Evolutionary conservation across 2,113 vertebrate genomes (phyloP).

Genomic region (Microtus richardsoni): DNA sequence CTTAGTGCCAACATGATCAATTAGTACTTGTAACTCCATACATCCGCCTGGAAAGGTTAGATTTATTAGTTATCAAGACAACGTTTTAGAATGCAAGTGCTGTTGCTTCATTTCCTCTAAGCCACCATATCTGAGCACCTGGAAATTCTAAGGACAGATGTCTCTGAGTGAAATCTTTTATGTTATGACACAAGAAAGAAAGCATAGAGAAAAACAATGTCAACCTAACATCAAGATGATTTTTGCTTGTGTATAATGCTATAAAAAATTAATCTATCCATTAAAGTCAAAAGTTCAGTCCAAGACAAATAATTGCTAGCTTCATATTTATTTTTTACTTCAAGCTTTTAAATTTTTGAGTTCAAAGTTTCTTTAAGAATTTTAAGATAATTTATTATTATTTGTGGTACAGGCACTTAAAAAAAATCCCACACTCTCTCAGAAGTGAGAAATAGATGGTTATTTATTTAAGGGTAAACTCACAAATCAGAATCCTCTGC

Average conservation of each 20-base stretch:
- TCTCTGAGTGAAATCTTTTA: not conserved
- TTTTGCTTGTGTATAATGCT: not conserved
- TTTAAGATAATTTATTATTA: not conserved
- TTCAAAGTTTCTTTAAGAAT: not conserved
- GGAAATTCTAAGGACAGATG: slow-evolving; percentile 38
- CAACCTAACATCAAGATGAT: not conserved
- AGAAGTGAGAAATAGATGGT: too few relatives aligned
- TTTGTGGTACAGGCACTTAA: too few relatives aligned
- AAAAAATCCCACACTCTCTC: too few relatives aligned
- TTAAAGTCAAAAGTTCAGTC: not conserved
- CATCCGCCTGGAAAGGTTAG: slow-evolving; percentile 88
- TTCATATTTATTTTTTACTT: too few relatives aligned
- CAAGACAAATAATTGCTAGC: not conserved
- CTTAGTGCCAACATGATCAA: slow-evolving; percentile 91
- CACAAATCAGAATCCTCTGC: too few relatives aligned
- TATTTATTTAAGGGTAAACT: too few relatives aligned
- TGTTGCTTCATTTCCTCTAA: slow-evolving; percentile 45
- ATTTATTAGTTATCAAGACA: slow-evolving; percentile 89
- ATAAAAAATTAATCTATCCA: not conserved
- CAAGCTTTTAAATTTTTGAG: not conserved
- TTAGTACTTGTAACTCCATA: slow-evolving; percentile 88
- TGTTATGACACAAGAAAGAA: not conserved
- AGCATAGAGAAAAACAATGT: not conserved
- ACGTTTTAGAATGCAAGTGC: slow-evolving; percentile 85
- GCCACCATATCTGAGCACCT: slow-evolving; percentile 20